phyloP scores from a whole-genome alignment of 2,888 invertebrate genomes.

The Deroplatys truncata region DNA sequence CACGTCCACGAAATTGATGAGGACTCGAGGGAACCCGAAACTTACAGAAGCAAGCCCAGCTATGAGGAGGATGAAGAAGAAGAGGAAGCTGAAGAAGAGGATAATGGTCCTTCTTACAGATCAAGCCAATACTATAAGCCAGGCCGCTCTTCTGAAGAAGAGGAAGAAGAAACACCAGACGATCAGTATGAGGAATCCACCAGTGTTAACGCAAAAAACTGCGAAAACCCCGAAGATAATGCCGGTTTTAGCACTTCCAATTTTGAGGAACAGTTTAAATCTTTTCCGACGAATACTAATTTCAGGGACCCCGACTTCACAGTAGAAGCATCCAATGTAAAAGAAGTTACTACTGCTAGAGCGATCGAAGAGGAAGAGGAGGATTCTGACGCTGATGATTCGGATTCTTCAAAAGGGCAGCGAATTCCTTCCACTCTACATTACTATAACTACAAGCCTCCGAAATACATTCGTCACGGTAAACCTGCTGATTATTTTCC shows the following conservation, averaged over 20 bases:
- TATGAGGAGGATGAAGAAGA: not conserved
- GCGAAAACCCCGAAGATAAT: not conserved
- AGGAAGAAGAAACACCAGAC: not conserved
- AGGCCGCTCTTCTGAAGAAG: not conserved
- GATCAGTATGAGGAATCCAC: not conserved
- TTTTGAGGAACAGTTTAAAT: conserved; percentile 6
- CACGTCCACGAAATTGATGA: not conserved
- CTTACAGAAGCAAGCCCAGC: not conserved
- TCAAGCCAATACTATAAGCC: not conserved
- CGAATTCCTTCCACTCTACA: not conserved
- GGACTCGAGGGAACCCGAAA: not conserved
- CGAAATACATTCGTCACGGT: not conserved
- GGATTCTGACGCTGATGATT: not conserved
- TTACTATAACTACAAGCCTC: not conserved
- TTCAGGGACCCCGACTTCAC: not conserved
- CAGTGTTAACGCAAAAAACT: not conserved
- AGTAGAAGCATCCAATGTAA: not conserved
- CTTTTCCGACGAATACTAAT: not conserved
- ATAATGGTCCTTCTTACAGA: not conserved
- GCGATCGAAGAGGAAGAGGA: not conserved
- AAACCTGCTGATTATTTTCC: not conserved
- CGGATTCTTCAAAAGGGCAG: not conserved
- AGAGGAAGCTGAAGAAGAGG: not conserved
- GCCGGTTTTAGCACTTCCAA: not conserved
- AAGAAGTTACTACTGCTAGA: not conserved